Evolutionary conservation across 2,113 vertebrate genomes (phyloP).

Genomic region (Zapus hudsonius): DNA sequence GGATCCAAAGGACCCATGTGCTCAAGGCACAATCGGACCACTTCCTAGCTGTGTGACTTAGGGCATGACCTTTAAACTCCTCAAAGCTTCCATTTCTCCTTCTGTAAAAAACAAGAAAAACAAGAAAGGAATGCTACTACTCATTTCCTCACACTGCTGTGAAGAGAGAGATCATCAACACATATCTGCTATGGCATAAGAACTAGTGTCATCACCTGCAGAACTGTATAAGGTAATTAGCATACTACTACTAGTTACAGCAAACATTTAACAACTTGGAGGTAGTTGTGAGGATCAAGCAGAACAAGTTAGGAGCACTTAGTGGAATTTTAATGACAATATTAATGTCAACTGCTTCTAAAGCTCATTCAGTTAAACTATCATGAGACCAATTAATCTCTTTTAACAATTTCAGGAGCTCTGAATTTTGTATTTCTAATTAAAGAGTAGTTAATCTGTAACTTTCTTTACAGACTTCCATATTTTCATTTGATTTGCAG

Average conservation of each 20-base stretch:
- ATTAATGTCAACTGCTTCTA: conserved; percentile 36
- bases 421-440: conserved; percentile 18
- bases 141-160: conserved; percentile 5
- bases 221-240: neutral
- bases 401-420: neutral
- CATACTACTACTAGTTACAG: conserved; percentile 2
- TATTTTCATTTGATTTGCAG: no score
- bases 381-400: conserved; percentile 18
- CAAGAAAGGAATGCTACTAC: neutral
- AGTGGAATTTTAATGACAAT: conserved; percentile 19
- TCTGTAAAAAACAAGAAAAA: neutral
- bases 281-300: neutral
- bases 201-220: neutral
- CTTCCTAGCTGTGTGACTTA: conserved; percentile 1
- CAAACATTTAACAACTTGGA: neutral
- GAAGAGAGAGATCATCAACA: conserved; percentile 10
- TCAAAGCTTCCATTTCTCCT: conserved; percentile 39
- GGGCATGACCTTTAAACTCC: neutral
- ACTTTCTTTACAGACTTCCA: conserved; percentile 4
- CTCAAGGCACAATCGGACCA: conserved; percentile 41
- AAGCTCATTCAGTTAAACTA: conserved; percentile 23
- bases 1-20: conserved; percentile 37
- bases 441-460: neutral
- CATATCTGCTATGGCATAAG: neutral
- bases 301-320: neutral